Base-by-base conservation (phyloP, 2,113 vertebrate species). In the Bungarus multicinctus region DNA sequence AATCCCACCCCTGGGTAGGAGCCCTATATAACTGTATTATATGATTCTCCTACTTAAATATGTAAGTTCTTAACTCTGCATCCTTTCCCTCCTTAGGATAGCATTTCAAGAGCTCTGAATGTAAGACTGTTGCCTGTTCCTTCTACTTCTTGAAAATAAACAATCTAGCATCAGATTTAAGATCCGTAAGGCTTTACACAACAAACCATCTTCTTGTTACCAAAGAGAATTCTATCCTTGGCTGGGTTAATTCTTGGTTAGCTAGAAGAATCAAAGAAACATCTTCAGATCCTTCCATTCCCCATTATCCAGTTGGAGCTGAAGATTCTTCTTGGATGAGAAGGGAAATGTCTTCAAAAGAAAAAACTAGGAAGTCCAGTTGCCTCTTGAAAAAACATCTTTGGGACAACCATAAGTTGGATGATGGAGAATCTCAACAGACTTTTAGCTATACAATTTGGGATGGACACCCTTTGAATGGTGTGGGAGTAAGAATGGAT, bases 1-100 rank as follows among this genome's bases (percentile, higher is more conserved):
- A n/a, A n/a, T n/a, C n/a, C n/a, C n/a, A n/a, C n/a, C n/a, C n/a
- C n/a, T n/a, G n/a, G n/a, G n/a, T n/a, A n/a, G n/a, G 58, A 94
- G 92, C n/a, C 3, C 14, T 18, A n/a, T 25, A 0, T 64, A 91
- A 92, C 60, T 87, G 27, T 2, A 11, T 74, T 95, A 91, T 0
- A 93, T 93, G 92, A 96, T 95, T 94, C 94, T 95, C 94, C 34
- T 96, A 85, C 95, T 96, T 94, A 95, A 53, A n/a, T 30, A 89
- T 92, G 89, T 93, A 87, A 93, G 95, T 89, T 92, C 58, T 25
- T 30, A 91, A 34, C 6, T 74, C 16, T 74, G 64, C n/a, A 34
- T 34, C n/a, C 64, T 74, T 74, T 18, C n/a, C 5, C n/a, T 25
- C 10, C 39, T 47, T 86, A 25, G 9, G 9, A 47, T 47, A 86